Percentiles rank a stretch among this genome's conserved stretches.
These are phyloP conservation scores for Listronotus bonariensis DNA, from an alignment of 1,140 invertebrate genomes.

Conservation along the genomic window DNA sequence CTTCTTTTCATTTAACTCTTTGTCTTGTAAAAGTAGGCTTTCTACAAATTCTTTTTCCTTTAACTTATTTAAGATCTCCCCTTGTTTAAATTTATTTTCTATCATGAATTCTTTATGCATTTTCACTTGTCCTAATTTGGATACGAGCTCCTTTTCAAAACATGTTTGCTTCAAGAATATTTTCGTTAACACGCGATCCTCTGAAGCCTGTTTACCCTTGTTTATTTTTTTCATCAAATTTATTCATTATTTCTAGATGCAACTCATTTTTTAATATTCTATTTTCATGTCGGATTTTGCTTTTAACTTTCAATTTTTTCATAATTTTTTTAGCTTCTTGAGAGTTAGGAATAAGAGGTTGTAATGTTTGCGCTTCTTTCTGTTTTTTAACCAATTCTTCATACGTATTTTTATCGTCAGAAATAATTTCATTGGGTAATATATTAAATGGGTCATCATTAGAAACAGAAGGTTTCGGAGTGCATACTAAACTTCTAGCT, in stretches of 20 bases:
- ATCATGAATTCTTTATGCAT: constrained; percentile 60
- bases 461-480: neutral
- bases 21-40: constrained; percentile 56
- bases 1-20: constrained; percentile 55
- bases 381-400: constrained; percentile 39
- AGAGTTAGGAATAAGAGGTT: constrained; percentile 31
- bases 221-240: constrained; percentile 49
- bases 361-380: constrained; percentile 20
- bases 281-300: constrained; percentile 34
- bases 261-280: constrained; percentile 45
- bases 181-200: constrained; percentile 59
- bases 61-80: constrained; percentile 57
- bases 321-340: constrained; percentile 44
- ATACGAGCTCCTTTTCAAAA: constrained; percentile 67
- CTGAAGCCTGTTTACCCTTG: constrained; percentile 31
- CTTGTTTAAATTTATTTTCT: constrained; percentile 58
- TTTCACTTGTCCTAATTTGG: constrained; percentile 63
- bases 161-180: constrained; percentile 63
- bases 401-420: constrained; percentile 22
- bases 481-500: neutral
- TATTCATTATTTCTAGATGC: constrained; percentile 49
- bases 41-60: constrained; percentile 57
- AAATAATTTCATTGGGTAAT: neutral
- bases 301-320: constrained; percentile 47
- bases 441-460: neutral